phyloP scores from a whole-genome alignment of 2,888 invertebrate genomes.

The Rhagium mordax region DNA sequence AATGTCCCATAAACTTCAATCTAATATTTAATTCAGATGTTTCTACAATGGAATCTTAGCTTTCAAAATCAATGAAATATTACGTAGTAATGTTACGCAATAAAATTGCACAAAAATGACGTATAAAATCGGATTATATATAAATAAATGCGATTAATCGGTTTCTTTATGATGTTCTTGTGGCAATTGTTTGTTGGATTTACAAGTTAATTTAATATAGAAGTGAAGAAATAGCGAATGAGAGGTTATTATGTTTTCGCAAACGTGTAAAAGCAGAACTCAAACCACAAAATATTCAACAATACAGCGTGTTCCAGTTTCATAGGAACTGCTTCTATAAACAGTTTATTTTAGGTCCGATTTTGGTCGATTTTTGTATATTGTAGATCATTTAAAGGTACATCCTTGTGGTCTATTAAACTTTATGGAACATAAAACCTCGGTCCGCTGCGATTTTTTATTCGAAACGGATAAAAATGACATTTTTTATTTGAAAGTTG shows the following conservation, averaged over 20 bases:
- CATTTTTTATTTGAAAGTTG: too few relatives aligned
- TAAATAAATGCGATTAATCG: not conserved
- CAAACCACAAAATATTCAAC: not conserved
- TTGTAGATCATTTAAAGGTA: too few relatives aligned
- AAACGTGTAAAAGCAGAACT: not conserved
- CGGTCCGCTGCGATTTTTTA: too few relatives aligned
- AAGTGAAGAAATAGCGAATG: not conserved
- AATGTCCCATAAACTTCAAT: not conserved
- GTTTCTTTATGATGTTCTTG: not conserved
- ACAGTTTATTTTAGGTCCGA: too few relatives aligned
- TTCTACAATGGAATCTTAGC: not conserved
- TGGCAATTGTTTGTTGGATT: not conserved
- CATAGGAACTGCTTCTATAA: too few relatives aligned
- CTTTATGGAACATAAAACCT: too few relatives aligned
- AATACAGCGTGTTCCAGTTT: too few relatives aligned
- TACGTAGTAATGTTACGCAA: not conserved
- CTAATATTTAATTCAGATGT: not conserved
- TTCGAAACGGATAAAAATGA: too few relatives aligned
- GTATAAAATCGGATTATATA: not conserved
- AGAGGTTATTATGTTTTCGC: not conserved
- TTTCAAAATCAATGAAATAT: not conserved
- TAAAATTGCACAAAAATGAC: not conserved
- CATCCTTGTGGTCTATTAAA: too few relatives aligned
- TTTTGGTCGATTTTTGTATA: too few relatives aligned
- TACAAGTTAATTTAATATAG: not conserved